Percentiles rank a stretch among this genome's conserved stretches.
Conservation (phyloP, 2,113 vertebrate genomes). For the Cottus gobio region DNA sequence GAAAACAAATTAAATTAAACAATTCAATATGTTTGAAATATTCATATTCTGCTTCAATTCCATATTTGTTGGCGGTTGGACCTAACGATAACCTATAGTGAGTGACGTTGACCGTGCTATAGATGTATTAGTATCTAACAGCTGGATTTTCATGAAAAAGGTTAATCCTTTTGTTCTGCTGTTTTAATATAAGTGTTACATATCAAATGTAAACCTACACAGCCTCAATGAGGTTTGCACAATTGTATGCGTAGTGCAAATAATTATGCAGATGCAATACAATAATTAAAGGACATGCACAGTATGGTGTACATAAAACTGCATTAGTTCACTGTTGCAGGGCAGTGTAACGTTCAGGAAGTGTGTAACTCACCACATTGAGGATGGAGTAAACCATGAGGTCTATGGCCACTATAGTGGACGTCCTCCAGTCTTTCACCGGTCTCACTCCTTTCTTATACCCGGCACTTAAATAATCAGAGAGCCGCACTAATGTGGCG, state of each 20-base stretch:
- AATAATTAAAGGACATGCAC: background rate
- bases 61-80: too few species aligned
- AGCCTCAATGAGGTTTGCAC: background rate
- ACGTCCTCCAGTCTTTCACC: conserved; percentile 90
- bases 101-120: too few species aligned
- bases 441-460: conserved; percentile 93
- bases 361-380: conserved; percentile 88
- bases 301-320: background rate
- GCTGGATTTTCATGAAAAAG: too few species aligned
- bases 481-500: conserved; percentile 86
- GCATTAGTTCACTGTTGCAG: background rate
- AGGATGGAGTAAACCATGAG: conserved; percentile 97
- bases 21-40: too few species aligned
- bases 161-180: background rate
- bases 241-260: too few species aligned
- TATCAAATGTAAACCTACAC: background rate
- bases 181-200: background rate
- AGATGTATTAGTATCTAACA: too few species aligned
- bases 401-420: conserved; percentile 91
- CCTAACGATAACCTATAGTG: too few species aligned
- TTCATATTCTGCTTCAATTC: too few species aligned
- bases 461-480: conserved; percentile 82
- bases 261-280: too few species aligned
- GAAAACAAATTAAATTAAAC: too few species aligned
- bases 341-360: background rate